Conservation (phyloP, 2,888 invertebrate genomes). For the Dexiosoma caninum region DNA sequence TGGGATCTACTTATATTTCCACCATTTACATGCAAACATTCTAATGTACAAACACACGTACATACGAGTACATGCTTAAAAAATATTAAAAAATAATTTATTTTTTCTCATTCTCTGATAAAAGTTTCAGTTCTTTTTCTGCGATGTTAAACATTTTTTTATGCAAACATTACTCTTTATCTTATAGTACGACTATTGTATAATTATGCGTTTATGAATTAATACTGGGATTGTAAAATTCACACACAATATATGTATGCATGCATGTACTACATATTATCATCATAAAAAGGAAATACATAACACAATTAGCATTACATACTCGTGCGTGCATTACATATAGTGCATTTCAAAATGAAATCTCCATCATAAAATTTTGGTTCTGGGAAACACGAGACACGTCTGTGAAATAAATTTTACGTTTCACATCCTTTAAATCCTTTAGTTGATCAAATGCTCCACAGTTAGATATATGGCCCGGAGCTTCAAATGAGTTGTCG, state of each 20-base stretch:
- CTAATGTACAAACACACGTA: neutral
- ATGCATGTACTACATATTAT: no score
- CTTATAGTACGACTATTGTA: constrained; percentile 32
- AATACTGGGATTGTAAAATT: constrained; percentile 59
- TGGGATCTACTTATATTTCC: neutral
- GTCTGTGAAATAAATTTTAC: no score
- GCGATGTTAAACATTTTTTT: neutral
- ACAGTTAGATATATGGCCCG: no score
- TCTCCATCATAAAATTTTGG: no score
- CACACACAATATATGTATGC: constrained; percentile 62
- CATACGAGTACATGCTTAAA: neutral
- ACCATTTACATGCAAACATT: neutral
- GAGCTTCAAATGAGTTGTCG: no score
- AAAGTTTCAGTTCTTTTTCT: neutral
- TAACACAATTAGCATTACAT: constrained; percentile 56
- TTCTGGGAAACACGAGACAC: no score
- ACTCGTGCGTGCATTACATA: no score
- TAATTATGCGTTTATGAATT: constrained; percentile 53
- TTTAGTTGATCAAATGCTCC: no score
- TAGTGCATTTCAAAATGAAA: neutral
- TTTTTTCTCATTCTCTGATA: constrained; percentile 25
- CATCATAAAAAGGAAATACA: constrained; percentile 59
- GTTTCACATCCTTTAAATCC: no score
- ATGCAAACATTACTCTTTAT: constrained; percentile 14
- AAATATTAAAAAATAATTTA: neutral